Conservation (phyloP, 1,140 invertebrate genomes). For the Drosophila parabipectinata region DNA sequence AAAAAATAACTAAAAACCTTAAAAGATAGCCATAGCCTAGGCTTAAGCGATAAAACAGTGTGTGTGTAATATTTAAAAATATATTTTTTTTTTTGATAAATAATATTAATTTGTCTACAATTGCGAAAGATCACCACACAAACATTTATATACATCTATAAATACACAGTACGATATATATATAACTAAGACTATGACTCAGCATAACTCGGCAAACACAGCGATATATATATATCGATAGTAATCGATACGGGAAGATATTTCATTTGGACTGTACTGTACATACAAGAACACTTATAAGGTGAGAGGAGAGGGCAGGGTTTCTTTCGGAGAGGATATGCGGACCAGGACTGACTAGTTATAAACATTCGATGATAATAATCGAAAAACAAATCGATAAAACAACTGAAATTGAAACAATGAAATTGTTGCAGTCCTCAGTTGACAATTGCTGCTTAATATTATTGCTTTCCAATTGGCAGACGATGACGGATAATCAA, state of each 20-base stretch:
- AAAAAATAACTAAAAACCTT: constrained; percentile 36
- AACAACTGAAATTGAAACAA: constrained; percentile 35
- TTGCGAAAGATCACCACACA: constrained; percentile 9
- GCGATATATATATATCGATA: constrained; percentile 45
- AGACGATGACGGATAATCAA: constrained; percentile 62
- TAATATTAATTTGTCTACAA: constrained; percentile 21
- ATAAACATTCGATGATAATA: constrained; percentile 14
- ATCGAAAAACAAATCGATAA: constrained; percentile 12
- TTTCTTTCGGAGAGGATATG: constrained; percentile 9
- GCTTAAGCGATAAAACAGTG: constrained; percentile 26
- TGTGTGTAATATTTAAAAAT: constrained; percentile 35
- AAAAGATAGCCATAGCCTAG: constrained; percentile 13
- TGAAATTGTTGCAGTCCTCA: constrained; percentile 44
- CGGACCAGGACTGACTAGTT: constrained; percentile 49
- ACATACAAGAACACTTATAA: background rate
- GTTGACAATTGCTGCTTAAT: constrained; percentile 19
- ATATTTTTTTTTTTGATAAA: constrained; percentile 46
- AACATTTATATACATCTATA: constrained; percentile 21
- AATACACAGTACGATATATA: constrained; percentile 44
- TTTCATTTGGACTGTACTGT: constrained; percentile 2
- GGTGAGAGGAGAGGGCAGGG: background rate
- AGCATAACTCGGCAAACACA: constrained; percentile 35
- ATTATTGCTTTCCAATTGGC: constrained; percentile 55
- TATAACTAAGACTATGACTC: constrained; percentile 57
- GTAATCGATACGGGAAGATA: background rate